Conservation (phyloP, 2,888 invertebrate genomes). For the Acanthosepion esculentum region DNA sequence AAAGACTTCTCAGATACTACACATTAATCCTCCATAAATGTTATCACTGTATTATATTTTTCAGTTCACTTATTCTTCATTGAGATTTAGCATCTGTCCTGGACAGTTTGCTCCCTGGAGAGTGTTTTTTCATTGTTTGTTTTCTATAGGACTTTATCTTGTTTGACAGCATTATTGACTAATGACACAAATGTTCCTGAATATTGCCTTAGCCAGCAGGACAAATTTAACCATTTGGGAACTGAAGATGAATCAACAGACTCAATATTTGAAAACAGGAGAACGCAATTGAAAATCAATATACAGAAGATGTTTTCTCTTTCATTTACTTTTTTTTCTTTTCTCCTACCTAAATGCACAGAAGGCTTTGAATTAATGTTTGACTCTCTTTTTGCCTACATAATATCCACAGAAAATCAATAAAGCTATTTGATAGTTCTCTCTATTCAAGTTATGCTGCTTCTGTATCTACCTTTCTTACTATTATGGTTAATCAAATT, state of each 20-base stretch:
- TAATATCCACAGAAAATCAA: background rate
- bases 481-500: no score
- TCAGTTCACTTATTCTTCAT: background rate
- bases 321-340: background rate
- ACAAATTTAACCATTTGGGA: background rate
- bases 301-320: background rate
- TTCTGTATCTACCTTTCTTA: no score
- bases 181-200: background rate
- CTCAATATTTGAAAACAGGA: background rate
- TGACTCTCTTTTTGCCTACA: background rate
- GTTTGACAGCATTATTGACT: background rate
- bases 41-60: background rate
- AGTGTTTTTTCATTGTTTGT: background rate
- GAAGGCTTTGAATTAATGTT: background rate
- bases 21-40: background rate
- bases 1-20: background rate
- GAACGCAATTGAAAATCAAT: background rate
- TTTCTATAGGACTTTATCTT: background rate
- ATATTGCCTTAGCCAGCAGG: conserved; percentile 33
- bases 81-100: background rate
- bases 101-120: conserved; percentile 15
- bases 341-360: background rate
- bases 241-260: background rate
- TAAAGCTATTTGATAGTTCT: background rate
- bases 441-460: background rate